Base-by-base conservation (phyloP, 1,140 invertebrate genomes). In the Tetragonula clypearis region DNA sequence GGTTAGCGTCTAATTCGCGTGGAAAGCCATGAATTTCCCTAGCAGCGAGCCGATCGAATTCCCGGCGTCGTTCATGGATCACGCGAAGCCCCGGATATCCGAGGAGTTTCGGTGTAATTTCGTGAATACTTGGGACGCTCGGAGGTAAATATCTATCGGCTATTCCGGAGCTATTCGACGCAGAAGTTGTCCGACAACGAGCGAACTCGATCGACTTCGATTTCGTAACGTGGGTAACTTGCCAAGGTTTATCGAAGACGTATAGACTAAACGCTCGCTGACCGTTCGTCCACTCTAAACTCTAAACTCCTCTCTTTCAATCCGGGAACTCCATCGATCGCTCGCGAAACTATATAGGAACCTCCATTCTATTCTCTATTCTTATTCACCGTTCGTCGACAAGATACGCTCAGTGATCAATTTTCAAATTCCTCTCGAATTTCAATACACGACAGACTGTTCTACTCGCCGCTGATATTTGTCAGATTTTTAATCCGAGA, bases 61-160 rank as follows among this genome's bases (percentile, higher is more conserved):
- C 82, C 76, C 14, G 26, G 58, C 76, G 58, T 84, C 82, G 76
- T 72, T 84, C 78, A 65, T 56, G 76, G 76, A 79, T 84, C 82
- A 41, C 82, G 68, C 68, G 56, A 56, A 62, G 66, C 30, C 41
- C 82, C 8, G 75, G 82, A 69, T 69, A 62, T 49, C 53, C 66
- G 56, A 41, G 72, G 41, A 69, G 56, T 58, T 79, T 72, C 68
- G 23, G 41, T 72, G 76, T 79, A 84, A 84, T 84, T 84, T 84
- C 77, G 76, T n/a, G 69, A 84, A 84, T 84, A 84, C 77, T 60
- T 84, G 76, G 49, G 14, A 84, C 82, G 82, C 68, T 49, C 77
- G 68, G 49, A 72, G 82, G 65, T 84, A 84, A 84, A 84, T 84
- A 84, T 84, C 75, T 84, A 84, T 84, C 75, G 82, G 66, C 65